A percentile compares a stretch with the other conserved stretches of the same genome.
Evolutionary conservation across 2,797 vertebrate species (phyloP).

Genomic region (Gallinago solitaria): DNA sequence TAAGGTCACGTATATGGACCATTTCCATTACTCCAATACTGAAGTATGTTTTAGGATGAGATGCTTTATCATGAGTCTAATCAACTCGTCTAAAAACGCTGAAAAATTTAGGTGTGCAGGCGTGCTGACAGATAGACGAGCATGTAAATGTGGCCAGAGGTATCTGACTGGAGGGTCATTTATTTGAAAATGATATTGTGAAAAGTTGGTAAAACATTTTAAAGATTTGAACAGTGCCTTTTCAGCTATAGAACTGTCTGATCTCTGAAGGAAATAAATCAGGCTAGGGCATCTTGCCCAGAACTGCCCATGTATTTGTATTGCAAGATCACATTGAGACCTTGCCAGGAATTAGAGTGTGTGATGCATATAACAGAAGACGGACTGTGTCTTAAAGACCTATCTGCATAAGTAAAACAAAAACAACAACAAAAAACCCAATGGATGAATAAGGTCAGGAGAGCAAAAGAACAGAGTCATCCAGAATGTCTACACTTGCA

Average conservation of each 20-base stretch:
- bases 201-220: neutral
- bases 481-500: neutral
- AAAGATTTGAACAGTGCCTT: conserved; percentile 47
- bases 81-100: neutral
- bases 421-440: neutral
- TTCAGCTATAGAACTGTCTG: conserved; percentile 6
- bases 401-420: neutral
- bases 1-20: neutral
- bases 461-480: neutral
- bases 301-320: neutral
- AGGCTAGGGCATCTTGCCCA: neutral
- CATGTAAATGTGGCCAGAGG: neutral
- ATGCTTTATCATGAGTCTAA: neutral
- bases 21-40: neutral
- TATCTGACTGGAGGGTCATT: neutral
- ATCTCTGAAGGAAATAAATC: neutral
- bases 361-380: neutral
- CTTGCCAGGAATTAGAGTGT: neutral
- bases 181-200: neutral
- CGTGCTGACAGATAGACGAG: neutral
- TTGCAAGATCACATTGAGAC: neutral
- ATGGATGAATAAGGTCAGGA: neutral
- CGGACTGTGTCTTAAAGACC: neutral
- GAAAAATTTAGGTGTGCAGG: neutral
- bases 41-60: neutral